Base-by-base conservation (phyloP, 2,888 invertebrate species). In the Bellardia pandia region DNA sequence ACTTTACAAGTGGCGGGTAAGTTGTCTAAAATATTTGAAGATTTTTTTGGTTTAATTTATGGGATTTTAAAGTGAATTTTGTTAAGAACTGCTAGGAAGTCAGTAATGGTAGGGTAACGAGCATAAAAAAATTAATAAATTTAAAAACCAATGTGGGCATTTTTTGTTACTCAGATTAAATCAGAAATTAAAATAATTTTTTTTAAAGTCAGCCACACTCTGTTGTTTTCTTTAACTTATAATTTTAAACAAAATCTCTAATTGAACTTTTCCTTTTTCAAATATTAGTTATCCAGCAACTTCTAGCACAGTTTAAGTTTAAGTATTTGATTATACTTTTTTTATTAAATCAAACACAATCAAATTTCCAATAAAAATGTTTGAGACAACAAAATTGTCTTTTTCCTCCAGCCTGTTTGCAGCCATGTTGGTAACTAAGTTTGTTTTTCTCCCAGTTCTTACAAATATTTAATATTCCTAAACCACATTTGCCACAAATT, bases 1-100 rank as follows among this genome's bases (percentile, higher is more conserved):
- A 97, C 97, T 9, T 94, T 98, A 89, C 96, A 97, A 92, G 97
- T 97, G 90, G 97, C 97, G 93, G 96, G 97, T 97, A 94, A 95
- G 95, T 92, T 86, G 53, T 80, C 40, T 62, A 14, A 16, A 62
- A 30, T 58, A 69, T 33, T 78, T 68, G 13, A 64, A 40, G 11
- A 64, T 11, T 58, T 58, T 58, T 5, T 40, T 37, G 16, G 23
- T 4, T 45, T 45, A 23, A 66, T 45, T 66, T 45, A 16, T 42
- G 13, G 4, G 23, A 66, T 45, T 42, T 66, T 23, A 16, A 40
- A 64, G 8, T 40, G 14, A 23, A 23, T 23, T 23, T 23, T 23
- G n/a, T 37, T n/a, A 8, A 8, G 9, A 9, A 40, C 8, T n/a
- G 6, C 8, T n/a, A n/a, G n/a, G 14, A 40, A n/a, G 5, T 3